Evolutionary conservation across 2,113 vertebrate species (phyloP).

Genomic region (Gnathonemus echidnorhynchus): DNA sequence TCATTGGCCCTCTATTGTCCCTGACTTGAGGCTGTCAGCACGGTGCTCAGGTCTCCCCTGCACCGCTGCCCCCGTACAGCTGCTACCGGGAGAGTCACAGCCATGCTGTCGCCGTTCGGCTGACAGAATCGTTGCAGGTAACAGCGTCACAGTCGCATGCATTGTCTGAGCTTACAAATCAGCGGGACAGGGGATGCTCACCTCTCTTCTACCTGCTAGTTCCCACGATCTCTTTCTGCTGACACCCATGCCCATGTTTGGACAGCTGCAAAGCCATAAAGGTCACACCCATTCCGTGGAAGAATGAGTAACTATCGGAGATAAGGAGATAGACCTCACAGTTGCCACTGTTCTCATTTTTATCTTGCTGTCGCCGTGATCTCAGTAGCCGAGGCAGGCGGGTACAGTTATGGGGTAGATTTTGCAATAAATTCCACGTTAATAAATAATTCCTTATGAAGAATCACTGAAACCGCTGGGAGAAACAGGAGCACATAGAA

Average conservation of each 20-base stretch:
- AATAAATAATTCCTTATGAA: background rate
- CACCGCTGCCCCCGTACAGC: background rate
- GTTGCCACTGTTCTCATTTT: background rate
- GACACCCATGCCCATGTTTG: background rate
- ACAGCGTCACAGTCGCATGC: background rate
- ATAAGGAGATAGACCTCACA: constrained; percentile 10
- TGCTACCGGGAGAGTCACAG: background rate
- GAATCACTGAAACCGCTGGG: background rate
- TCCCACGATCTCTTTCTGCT: constrained; percentile 32
- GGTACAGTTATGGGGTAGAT: background rate
- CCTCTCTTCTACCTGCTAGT: constrained; percentile 37
- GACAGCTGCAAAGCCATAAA: constrained; percentile 10
- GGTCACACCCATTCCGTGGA: background rate
- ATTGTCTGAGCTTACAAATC: constrained; percentile 25
- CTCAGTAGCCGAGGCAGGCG: background rate
- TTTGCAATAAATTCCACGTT: background rate
- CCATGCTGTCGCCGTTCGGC: background rate
- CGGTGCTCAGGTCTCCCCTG: background rate
- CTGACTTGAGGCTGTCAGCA: background rate
- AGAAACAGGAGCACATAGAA: background rate
- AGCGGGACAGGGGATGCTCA: constrained; percentile 27
- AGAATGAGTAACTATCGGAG: constrained; percentile 18
- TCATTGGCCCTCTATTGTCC: background rate
- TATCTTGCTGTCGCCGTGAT: background rate
- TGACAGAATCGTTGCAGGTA: background rate